Conservation (phyloP, 1,140 invertebrate species). For the Sarcophaga bullata region DNA sequence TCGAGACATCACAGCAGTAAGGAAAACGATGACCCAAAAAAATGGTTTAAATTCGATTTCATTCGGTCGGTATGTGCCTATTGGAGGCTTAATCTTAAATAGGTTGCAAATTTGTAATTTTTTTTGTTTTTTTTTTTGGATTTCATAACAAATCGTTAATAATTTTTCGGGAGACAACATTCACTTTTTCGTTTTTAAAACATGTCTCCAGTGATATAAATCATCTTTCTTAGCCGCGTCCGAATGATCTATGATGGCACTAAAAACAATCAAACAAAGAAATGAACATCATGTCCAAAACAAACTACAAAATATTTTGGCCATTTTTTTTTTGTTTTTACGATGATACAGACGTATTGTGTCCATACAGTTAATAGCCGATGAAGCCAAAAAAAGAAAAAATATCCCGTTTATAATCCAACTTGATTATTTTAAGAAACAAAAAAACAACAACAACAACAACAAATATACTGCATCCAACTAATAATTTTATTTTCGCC, state of each 20-base stretch:
- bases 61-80: not conserved
- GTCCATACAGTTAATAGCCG: too few relatives aligned
- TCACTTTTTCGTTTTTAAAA: not conserved
- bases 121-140: not conserved
- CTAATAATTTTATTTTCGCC: too few relatives aligned
- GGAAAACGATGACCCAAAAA: conserved; percentile 7
- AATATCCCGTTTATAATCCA: too few relatives aligned
- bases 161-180: not conserved
- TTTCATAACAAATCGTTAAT: not conserved
- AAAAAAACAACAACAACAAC: too few relatives aligned
- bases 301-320: too few relatives aligned
- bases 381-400: too few relatives aligned
- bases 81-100: not conserved
- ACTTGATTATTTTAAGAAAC: too few relatives aligned
- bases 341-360: too few relatives aligned
- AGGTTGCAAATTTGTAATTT: not conserved
- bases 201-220: not conserved
- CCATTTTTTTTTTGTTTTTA: too few relatives aligned
- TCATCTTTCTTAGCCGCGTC: not conserved
- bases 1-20: not conserved
- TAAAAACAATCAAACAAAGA: not conserved
- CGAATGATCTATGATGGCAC: not conserved
- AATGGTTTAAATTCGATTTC: not conserved
- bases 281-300: too few relatives aligned
- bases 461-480: too few relatives aligned